Evolutionary conservation across 2,797 vertebrate species (phyloP).

Genomic region (Schizothorax lantsangensis): DNA sequence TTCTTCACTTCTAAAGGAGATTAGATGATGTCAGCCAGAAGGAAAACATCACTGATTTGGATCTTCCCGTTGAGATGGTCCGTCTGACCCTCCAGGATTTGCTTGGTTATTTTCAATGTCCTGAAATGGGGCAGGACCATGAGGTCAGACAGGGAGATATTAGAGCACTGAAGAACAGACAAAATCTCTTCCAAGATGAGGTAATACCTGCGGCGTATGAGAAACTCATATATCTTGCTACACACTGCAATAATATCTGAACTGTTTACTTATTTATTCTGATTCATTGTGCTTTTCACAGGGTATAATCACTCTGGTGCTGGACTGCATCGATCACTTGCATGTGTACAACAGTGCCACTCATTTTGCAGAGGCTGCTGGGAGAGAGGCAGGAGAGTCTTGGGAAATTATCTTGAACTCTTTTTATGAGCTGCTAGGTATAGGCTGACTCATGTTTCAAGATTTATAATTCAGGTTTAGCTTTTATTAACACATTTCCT

Average conservation of each 20-base stretch:
- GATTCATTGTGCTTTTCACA: conserved; percentile 62
- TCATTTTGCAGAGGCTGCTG: conserved; percentile 83
- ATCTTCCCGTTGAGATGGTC: conserved; percentile 81
- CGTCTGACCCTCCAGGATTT: conserved; percentile 87
- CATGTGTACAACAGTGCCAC: conserved; percentile 85
- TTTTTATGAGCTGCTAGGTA: conserved; percentile 92
- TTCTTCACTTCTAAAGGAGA: conserved; percentile 74
- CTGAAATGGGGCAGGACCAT: conserved; percentile 80
- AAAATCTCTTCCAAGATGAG: conserved; percentile 97
- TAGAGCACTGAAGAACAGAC: conserved; percentile 86
- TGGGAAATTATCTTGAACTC: conserved; percentile 87
- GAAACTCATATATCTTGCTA: neutral
- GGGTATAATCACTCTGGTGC: conserved; percentile 90
- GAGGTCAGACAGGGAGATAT: conserved; percentile 86
- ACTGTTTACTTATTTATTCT: neutral
- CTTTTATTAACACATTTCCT: neutral
- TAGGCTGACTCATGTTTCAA: conserved; percentile 62
- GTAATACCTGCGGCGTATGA: conserved; percentile 67
- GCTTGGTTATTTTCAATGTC: conserved; percentile 89
- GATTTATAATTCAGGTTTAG: neutral
- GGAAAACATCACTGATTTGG: conserved; percentile 69
- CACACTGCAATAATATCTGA: neutral
- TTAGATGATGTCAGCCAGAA: conserved; percentile 84
- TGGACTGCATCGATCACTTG: conserved; percentile 92
- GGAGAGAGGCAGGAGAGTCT: conserved; percentile 81